Conservation (phyloP, 2,888 invertebrate genomes). For the Apamea epomidion region DNA sequence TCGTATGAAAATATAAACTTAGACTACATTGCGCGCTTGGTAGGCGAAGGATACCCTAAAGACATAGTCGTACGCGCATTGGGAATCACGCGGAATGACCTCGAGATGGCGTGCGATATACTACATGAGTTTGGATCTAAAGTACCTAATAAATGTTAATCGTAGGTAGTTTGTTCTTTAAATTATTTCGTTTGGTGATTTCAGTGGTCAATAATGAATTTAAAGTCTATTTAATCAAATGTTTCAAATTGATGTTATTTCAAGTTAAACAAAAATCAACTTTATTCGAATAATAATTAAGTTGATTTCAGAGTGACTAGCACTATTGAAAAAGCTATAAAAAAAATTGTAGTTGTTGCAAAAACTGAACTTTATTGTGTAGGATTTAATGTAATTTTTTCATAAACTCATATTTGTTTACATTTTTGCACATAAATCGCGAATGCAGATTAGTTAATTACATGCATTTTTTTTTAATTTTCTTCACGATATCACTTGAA, state of each 20-base stretch:
- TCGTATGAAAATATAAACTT: conserved; percentile 97
- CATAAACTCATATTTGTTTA: too few species aligned
- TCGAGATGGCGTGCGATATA: conserved; percentile 99
- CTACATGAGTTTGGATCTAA: conserved; percentile 96
- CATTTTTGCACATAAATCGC: too few species aligned
- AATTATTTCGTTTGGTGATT: conserved; percentile 50
- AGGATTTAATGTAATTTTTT: too few species aligned
- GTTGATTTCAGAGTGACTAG: too few species aligned
- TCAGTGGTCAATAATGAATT: conserved; percentile 25
- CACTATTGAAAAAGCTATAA: too few species aligned
- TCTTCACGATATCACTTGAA: neutral
- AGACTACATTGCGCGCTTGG: conserved; percentile 96
- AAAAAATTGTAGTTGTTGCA: too few species aligned
- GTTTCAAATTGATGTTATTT: too few species aligned
- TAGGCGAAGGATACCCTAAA: conserved; percentile 97
- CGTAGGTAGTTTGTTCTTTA: conserved; percentile 58
- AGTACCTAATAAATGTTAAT: conserved; percentile 84
- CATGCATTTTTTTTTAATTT: neutral
- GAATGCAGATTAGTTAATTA: neutral
- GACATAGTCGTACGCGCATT: conserved; percentile 97
- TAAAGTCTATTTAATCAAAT: neutral
- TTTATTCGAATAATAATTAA: too few species aligned
- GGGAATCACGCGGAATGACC: conserved; percentile 97
- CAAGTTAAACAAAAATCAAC: too few species aligned
- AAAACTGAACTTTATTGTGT: too few species aligned